A percentile compares a stretch with the other conserved stretches of the same genome.
Conservation (phyloP, 1,140 invertebrate genomes). For the Zaprionus gabonicus region DNA sequence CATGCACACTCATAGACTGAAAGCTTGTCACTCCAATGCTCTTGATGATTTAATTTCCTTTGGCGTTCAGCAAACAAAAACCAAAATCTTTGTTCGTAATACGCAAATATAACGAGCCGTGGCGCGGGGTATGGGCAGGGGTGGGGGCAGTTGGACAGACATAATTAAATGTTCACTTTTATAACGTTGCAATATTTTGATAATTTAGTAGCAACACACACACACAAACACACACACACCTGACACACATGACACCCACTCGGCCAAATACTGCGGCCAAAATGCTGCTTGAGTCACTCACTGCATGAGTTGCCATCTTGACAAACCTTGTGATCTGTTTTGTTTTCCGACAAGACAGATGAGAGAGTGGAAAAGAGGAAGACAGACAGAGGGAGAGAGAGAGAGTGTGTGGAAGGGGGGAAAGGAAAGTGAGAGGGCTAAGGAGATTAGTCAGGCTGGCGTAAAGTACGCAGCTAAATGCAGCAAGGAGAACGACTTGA, state of each 20-base stretch:
- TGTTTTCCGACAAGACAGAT: constrained; percentile 15
- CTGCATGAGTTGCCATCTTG: constrained; percentile 11
- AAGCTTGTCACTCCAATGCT: constrained; percentile 65
- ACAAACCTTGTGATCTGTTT: constrained; percentile 14
- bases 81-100: constrained; percentile 60
- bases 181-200: constrained; percentile 74
- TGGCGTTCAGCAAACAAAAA: constrained; percentile 54
- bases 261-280: constrained; percentile 16
- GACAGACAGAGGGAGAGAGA: not conserved
- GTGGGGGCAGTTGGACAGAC: not conserved
- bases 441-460: not conserved
- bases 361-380: not conserved
- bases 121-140: constrained; percentile 4
- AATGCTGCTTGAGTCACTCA: constrained; percentile 29
- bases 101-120: constrained; percentile 58
- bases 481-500: constrained; percentile 42
- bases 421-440: not conserved
- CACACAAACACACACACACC: not conserved
- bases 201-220: constrained; percentile 64
- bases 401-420: not conserved
- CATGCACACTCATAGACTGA: constrained; percentile 9
- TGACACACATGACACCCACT: not conserved
- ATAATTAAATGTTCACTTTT: constrained; percentile 56
- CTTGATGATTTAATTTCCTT: constrained; percentile 78
- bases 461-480: not conserved